These are phyloP conservation scores for Noctilio leporinus DNA, from an alignment of 2,113 vertebrate species.

Conservation along the genomic window DNA sequence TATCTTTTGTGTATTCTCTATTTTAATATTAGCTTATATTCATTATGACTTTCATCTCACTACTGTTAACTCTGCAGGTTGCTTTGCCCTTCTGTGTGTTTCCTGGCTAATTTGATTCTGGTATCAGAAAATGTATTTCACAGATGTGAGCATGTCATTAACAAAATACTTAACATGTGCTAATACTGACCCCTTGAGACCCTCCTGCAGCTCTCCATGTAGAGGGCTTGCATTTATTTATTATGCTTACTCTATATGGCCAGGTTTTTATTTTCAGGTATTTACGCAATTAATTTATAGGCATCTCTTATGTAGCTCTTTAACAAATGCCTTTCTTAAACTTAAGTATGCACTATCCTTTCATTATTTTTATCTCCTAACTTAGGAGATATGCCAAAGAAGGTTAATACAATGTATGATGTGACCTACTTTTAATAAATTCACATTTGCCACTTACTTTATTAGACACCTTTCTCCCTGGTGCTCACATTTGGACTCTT, in stretches of 20 bases:
- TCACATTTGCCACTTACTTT: conserved; percentile 65
- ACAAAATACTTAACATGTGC: conserved; percentile 51
- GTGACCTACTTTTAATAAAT: conserved; percentile 72
- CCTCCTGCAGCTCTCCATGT: background rate
- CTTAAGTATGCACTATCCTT: background rate
- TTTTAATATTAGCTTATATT: conserved; percentile 27
- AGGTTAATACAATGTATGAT: conserved; percentile 47
- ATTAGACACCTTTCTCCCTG: conserved; percentile 65
- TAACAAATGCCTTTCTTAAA: conserved; percentile 31
- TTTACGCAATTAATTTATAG: conserved; percentile 56
- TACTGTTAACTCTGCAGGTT: conserved; percentile 20
- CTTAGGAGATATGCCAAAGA: conserved; percentile 43
- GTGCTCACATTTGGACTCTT: conserved; percentile 59
- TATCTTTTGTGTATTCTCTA: background rate
- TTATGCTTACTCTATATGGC: conserved; percentile 24
- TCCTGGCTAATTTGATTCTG: conserved; percentile 46
- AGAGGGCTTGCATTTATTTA: conserved; percentile 23
- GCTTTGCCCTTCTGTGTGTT: conserved; percentile 24
- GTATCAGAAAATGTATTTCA: conserved; percentile 49
- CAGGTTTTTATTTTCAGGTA: conserved; percentile 7
- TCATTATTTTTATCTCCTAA: conserved; percentile 58
- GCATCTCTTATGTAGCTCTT: background rate
- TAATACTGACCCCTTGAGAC: conserved; percentile 46
- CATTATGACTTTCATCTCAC: conserved; percentile 5
- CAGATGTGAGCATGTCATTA: conserved; percentile 53